Conservation (phyloP, 1,140 invertebrate genomes). For the Steinernema khuongi region DNA sequence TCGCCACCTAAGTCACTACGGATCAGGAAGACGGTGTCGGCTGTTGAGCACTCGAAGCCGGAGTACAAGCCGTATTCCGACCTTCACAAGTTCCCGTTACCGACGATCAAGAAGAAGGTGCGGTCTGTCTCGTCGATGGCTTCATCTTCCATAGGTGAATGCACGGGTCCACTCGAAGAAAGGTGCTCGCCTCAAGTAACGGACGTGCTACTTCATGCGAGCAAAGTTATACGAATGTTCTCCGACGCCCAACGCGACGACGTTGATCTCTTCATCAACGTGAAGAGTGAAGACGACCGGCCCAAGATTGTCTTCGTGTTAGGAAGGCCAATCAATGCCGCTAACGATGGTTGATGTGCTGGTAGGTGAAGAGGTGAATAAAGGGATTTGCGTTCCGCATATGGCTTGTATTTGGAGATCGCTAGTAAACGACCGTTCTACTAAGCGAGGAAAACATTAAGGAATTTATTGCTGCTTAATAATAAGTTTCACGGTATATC, state of each 20-base stretch:
- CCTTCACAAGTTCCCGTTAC: neutral
- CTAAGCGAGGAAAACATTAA: too few relatives aligned
- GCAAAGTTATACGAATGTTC: neutral
- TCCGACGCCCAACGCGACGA: neutral
- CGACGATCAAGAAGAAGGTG: neutral
- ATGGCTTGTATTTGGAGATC: too few relatives aligned
- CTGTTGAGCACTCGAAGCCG: neutral
- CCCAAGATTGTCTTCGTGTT: neutral
- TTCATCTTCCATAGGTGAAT: too few relatives aligned
- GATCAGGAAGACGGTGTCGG: neutral
- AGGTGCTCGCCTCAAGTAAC: neutral
- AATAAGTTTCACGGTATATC: conserved; percentile 63
- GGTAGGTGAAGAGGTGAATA: too few relatives aligned
- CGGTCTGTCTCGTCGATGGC: neutral
- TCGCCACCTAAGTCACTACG: neutral
- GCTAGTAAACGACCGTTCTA: too few relatives aligned
- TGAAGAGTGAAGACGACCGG: neutral
- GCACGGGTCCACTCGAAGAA: too few relatives aligned
- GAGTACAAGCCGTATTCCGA: neutral
- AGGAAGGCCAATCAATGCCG: neutral
- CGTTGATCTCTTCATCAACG: neutral
- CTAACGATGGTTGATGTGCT: too few relatives aligned
- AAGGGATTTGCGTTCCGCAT: too few relatives aligned
- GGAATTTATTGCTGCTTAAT: too few relatives aligned
- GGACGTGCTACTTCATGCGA: neutral